A percentile compares a stretch with the other conserved stretches of the same genome.
Evolutionary conservation across 53 echinoderm and acorn worm species (phyloP).

Genomic region (Zoroaster sp.): DNA sequence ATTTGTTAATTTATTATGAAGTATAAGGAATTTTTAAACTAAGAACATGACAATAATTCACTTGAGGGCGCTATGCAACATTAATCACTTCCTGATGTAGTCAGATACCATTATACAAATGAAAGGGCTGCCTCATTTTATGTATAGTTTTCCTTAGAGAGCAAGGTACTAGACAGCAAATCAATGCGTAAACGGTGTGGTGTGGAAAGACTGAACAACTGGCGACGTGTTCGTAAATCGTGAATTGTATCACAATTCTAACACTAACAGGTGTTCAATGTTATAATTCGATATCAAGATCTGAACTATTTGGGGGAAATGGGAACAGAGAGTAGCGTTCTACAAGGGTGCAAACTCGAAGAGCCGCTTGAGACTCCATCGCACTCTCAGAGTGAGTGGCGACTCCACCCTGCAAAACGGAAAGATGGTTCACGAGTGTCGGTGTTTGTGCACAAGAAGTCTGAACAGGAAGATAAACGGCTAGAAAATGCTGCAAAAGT

Average conservation of each 20-base stretch:
- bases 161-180: background rate
- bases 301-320: slow-evolving; percentile 37
- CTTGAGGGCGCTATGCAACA: background rate
- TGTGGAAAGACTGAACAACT: no score
- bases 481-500: slow-evolving; percentile 92
- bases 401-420: slow-evolving; percentile 90
- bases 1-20: no score
- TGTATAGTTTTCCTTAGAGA: background rate
- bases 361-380: slow-evolving; percentile 74
- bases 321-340: slow-evolving; percentile 92
- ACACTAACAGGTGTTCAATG: background rate
- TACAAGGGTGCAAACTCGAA: slow-evolving; percentile 88
- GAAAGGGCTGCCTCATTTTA: background rate
- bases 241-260: no score
- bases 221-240: no score
- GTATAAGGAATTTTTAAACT: no score
- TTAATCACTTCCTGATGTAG: background rate
- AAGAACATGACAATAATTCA: background rate
- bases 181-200: no score
- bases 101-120: background rate
- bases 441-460: slow-evolving; percentile 93
- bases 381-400: slow-evolving; percentile 86
- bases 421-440: slow-evolving; percentile 92
- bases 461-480: slow-evolving; percentile 64
- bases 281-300: background rate